Evolutionary conservation across 2,113 vertebrate species (phyloP).

Genomic region (Laticauda laticaudata): DNA sequence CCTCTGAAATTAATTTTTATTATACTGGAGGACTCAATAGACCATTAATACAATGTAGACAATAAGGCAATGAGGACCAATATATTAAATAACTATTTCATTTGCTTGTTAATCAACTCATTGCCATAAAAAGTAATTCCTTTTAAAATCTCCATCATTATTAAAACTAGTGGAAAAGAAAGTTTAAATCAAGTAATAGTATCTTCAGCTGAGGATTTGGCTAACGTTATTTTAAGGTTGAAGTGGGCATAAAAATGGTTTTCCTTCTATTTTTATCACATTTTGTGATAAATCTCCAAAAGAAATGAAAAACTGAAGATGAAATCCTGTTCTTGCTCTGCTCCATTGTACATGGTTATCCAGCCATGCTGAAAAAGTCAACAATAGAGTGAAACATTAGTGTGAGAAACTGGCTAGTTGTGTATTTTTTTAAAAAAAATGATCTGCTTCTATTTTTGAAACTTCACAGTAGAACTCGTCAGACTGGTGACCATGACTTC

Average conservation of each 20-base stretch:
- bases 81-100: conserved; percentile 58
- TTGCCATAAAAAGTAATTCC: conserved; percentile 47
- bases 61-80: conserved; percentile 30
- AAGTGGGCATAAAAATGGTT: conserved; percentile 1
- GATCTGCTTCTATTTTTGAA: neutral
- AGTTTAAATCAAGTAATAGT: neutral
- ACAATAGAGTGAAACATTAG: accelerated
- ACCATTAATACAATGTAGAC: conserved; percentile 47
- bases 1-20: neutral
- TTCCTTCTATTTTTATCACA: neutral
- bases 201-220: neutral
- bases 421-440: neutral
- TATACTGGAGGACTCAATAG: conserved; percentile 51
- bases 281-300: conserved; percentile 1
- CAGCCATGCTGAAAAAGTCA: neutral
- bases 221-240: neutral
- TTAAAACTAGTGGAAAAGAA: neutral
- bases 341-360: neutral
- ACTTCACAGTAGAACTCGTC: neutral
- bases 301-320: conserved; percentile 6
- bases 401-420: neutral
- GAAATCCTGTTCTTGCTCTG: neutral
- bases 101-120: conserved; percentile 58
- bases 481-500: accelerated
- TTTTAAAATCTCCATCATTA: neutral